Evolutionary conservation across 2,113 vertebrate genomes (phyloP).

Genomic region (Pteruthius melanotis): DNA sequence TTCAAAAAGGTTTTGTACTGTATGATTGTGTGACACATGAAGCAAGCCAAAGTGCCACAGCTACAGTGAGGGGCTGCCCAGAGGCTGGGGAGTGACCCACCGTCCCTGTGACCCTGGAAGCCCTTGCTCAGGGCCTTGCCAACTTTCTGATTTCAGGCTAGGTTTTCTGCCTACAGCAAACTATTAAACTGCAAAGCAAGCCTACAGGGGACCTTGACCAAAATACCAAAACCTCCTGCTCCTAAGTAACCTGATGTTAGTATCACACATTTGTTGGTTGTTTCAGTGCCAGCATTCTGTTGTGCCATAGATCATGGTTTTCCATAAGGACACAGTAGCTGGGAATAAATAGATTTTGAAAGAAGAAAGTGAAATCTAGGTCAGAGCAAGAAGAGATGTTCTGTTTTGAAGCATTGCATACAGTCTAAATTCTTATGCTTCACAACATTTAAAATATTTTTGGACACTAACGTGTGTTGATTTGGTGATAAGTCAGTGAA

Average conservation of each 20-base stretch:
- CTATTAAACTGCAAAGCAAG: not conserved
- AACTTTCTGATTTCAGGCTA: not conserved
- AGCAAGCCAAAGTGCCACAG: not conserved
- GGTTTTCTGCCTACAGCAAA: not conserved
- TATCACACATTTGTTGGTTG: not conserved
- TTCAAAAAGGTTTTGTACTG: not conserved
- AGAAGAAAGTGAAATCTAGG: not conserved
- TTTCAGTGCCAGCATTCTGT: not conserved
- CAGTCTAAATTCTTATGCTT: not conserved
- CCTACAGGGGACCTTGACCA: not conserved
- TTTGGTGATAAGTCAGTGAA: not conserved
- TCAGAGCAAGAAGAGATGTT: not conserved
- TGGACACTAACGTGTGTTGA: not conserved
- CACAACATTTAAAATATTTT: not conserved
- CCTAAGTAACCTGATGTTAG: not conserved
- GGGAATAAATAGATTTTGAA: slow-evolving; percentile 32
- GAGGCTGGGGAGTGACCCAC: not conserved
- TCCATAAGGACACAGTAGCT: not conserved
- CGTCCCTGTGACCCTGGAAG: not conserved
- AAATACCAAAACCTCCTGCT: not conserved
- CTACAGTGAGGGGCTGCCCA: fast-evolving
- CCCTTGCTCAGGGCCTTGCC: not conserved
- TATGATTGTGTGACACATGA: not conserved
- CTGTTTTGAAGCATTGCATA: not conserved
- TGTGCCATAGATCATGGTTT: not conserved